Percentiles rank a stretch among this genome's conserved stretches.
These are phyloP conservation scores for Thunnus thynnus DNA, from an alignment of 2,113 vertebrate genomes.

Conservation along the genomic window DNA sequence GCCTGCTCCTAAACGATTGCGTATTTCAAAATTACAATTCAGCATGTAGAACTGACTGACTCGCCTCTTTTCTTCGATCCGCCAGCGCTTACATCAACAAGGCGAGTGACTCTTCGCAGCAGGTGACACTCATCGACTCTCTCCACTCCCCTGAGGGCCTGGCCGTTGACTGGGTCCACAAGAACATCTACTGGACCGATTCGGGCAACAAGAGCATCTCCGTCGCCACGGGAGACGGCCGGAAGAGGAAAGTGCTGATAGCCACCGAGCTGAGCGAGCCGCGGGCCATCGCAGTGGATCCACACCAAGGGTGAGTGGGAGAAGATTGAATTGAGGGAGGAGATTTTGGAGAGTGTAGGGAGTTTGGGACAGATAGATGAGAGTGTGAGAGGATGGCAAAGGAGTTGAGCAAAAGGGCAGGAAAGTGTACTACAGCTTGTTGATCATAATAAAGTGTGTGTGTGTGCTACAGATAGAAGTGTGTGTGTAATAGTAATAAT, in stretches of 20 bases:
- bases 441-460: too few species aligned
- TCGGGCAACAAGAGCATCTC: slow-evolving; percentile 97
- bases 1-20: neutral
- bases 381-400: neutral
- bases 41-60: neutral
- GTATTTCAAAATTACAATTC: neutral
- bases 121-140: slow-evolving; percentile 91
- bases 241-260: slow-evolving; percentile 92
- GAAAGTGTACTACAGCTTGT: neutral
- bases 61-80: slow-evolving; percentile 12
- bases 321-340: too few species aligned
- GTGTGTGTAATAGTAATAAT: too few species aligned
- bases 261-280: slow-evolving; percentile 92
- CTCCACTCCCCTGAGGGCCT: slow-evolving; percentile 95
- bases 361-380: slow-evolving; percentile 7
- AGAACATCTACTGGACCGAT: slow-evolving; percentile 99
- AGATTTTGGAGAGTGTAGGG: neutral
- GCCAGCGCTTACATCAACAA: slow-evolving; percentile 95
- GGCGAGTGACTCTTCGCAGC: slow-evolving; percentile 91
- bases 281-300: slow-evolving; percentile 95
- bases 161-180: slow-evolving; percentile 97
- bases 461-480: too few species aligned
- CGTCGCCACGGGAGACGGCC: slow-evolving; percentile 92
- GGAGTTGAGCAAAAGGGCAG: neutral
- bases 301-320: slow-evolving; percentile 90